Evolutionary conservation across 2,888 invertebrate species (phyloP), one percentile per base, ranked within the genome.

Genomic region (Yponomeuta sedellus): DNA sequence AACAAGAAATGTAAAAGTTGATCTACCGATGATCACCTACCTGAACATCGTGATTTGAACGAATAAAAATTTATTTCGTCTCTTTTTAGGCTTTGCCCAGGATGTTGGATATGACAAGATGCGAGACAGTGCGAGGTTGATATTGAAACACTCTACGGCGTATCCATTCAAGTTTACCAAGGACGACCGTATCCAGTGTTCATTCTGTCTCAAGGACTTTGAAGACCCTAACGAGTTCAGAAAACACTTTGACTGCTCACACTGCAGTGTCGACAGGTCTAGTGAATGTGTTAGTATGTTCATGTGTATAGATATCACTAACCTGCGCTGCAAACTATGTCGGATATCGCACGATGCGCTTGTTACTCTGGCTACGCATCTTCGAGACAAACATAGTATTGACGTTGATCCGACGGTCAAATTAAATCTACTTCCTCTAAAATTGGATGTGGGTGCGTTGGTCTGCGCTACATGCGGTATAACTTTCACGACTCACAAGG

Each of bases 401-500:
- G 11, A 34, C 0, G 25, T 65, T 4, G 34, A 63, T 22, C 20
- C 16, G 11, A 40, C 22, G 6, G 12, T 62, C 5, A 22, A 22
- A 12, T 22, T 62, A 4, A 62, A 25, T 39, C 61, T 67, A 2
- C 57, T 64, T 10, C 65, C 65, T 2, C 19, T 62, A 44, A 65
- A 39, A 40, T 44, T 67, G 11, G 34, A 39, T 12, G 25, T 22
- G 12, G 40, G 61, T n/a, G 3, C 52, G 10, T 58, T 20, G 11
- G 4, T 16, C 2, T 67, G 67, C 19, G 57, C 39, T 12, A 19
- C 52, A 1, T 67, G 67, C 28, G 28, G 52, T 0, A 64, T 44
- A 67, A 82, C 74, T 19, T 78, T 83, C 2, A 85, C 88, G 0
- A 83, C 86, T 0, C 72, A 88, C 0, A 80, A 85, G 65, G 87